Base-by-base conservation (phyloP, 30 jellyfish, hydroid and myxozoan genomes). In the Hydra vulgaris region DNA sequence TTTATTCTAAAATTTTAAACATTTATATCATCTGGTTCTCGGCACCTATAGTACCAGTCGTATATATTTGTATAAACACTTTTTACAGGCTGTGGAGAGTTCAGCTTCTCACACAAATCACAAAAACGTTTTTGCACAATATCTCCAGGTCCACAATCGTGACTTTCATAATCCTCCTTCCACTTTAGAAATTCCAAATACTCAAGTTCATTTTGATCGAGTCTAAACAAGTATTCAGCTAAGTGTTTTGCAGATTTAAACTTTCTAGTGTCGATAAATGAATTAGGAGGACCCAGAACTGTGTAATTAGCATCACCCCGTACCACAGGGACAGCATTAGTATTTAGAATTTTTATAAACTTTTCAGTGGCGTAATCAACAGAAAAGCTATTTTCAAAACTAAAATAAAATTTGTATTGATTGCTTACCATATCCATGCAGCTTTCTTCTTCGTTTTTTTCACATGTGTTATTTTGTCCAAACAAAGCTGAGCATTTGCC, bases 331-430 rank as follows among this genome's bases (percentile, higher is more conserved):
- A 92, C 53, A 0, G 94, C 74, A 24, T 92, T 91, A 0, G 89
- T 90, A 66, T 81, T 81, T 85, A 89, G 79, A 24, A 89, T 89
- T 25, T 87, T 87, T 27, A 54, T 80, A 73, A 79, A 84, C 78
- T 85, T 87, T 26, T 92, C 98, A 82, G 95, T 89, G 72, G 87
- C 76, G 40, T 83, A 92, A 54, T 86, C 96, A 25, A 79, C 72
- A 22, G 96, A 83, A 22, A 87, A 94, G 18, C 78, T 80, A 40
- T 87, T 82, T 89, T 87, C 95, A 69, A 87, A 81, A 7, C 85
- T 72, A 21, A 92, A 79, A 15, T 90, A 80, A 78, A 92, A 92
- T 70, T 87, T 92, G 79, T 66, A 86, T 80, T 82, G 56, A 8
- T 69, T 56, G 0, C 56, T 21, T 23, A 80, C 84, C 54, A 91